These are phyloP conservation scores for Agonum fuliginosum DNA, from an alignment of 2,888 invertebrate species.

Conservation along the genomic window DNA sequence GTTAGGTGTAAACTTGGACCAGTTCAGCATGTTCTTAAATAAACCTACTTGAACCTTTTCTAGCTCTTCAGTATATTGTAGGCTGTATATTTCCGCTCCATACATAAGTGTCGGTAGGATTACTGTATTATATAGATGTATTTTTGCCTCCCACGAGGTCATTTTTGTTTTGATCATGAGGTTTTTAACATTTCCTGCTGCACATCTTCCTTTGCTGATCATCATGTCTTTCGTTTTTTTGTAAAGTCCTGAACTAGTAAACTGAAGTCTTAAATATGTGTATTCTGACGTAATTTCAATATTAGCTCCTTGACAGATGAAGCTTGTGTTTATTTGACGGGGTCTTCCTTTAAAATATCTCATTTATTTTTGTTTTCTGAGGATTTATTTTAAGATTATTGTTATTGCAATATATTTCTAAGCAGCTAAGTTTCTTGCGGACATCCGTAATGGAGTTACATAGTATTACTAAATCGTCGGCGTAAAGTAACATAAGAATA, in stretches of 20 bases:
- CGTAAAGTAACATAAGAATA: constrained; percentile 25
- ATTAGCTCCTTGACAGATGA: constrained; percentile 4
- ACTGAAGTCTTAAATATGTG: not conserved
- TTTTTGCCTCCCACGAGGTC: constrained; percentile 14
- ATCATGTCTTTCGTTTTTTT: not conserved
- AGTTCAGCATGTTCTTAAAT: constrained; percentile 14
- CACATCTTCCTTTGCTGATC: constrained; percentile 3
- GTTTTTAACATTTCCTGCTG: constrained; percentile 1
- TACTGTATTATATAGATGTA: constrained; percentile 10
- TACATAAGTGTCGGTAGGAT: constrained; percentile 17
- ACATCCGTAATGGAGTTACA: not conserved
- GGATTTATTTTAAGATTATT: not conserved
- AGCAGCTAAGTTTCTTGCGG: no score
- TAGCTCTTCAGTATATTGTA: not conserved
- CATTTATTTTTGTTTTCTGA: no score
- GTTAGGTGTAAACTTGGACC: constrained; percentile 1
- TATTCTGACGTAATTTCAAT: not conserved
- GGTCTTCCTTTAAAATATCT: not conserved
- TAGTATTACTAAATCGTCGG: constrained; percentile 30
- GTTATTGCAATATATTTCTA: constrained; percentile 22
- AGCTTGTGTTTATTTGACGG: not conserved
- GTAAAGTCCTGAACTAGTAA: not conserved
- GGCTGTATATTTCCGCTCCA: constrained; percentile 11
- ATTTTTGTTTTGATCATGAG: constrained; percentile 11
- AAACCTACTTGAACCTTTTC: not conserved